Evolutionary conservation across 2,888 invertebrate genomes (phyloP).

Genomic region (Choristoneura rosaceana): DNA sequence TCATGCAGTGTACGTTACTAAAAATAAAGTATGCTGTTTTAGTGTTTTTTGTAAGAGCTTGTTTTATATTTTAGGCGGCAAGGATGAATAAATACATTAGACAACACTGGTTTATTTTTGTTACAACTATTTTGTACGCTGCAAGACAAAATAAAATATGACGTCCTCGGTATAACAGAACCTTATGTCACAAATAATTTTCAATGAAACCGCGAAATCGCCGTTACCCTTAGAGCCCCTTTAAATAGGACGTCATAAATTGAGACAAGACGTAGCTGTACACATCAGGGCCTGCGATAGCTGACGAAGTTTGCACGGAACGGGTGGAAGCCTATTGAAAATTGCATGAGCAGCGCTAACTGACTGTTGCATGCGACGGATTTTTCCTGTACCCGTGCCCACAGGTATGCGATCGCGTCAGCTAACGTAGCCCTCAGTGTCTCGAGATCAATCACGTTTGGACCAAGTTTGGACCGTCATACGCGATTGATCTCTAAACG

Average conservation of each 20-base stretch:
- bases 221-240: background rate
- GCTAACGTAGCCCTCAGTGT: background rate
- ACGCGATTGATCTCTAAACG: background rate
- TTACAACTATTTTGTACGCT: conserved; percentile 5
- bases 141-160: background rate
- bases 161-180: background rate
- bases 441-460: background rate
- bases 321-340: too few relatives aligned
- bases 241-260: background rate
- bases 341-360: too few relatives aligned
- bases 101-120: background rate
- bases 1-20: background rate
- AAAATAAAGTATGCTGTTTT: background rate
- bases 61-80: background rate
- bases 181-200: background rate
- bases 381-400: too few relatives aligned
- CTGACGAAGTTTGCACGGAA: too few relatives aligned
- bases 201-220: background rate
- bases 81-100: background rate
- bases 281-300: background rate
- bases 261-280: background rate
- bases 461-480: too few relatives aligned
- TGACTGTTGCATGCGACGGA: too few relatives aligned
- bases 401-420: too few relatives aligned
- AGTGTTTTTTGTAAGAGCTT: background rate